These are phyloP conservation scores for Crenichthys baileyi DNA, from an alignment of 2,797 vertebrate species.

Conservation along the genomic window DNA sequence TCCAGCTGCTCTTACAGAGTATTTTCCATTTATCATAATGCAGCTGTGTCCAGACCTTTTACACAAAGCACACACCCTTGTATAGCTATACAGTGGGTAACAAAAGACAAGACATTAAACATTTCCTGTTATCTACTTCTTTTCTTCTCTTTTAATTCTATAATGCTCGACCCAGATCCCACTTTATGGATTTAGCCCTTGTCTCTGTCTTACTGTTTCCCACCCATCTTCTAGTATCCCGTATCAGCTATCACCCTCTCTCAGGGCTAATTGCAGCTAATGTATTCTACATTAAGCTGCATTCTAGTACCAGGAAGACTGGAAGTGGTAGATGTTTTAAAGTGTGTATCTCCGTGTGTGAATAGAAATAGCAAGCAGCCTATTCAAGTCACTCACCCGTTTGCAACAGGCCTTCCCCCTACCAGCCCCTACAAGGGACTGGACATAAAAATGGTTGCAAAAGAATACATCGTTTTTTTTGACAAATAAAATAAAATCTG, in stretches of 20 bases:
- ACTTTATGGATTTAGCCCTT: constrained; percentile 22
- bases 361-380: constrained; percentile 29
- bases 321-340: constrained; percentile 50
- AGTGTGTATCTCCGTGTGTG: constrained; percentile 23
- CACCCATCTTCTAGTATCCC: constrained; percentile 15
- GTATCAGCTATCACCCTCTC: constrained; percentile 44
- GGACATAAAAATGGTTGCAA: not conserved
- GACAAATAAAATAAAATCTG: not conserved
- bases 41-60: not conserved
- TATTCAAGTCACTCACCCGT: constrained; percentile 45
- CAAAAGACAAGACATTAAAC: constrained; percentile 14
- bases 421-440: constrained; percentile 33
- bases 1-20: not conserved
- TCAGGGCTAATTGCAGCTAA: constrained; percentile 65
- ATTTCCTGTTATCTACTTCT: constrained; percentile 24
- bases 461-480: not conserved
- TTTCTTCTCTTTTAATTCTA: constrained; percentile 8
- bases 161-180: constrained; percentile 8
- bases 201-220: constrained; percentile 9
- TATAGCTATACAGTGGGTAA: constrained; percentile 1
- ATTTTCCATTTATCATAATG: not conserved
- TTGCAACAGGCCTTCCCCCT: constrained; percentile 53
- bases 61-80: not conserved
- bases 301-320: constrained; percentile 42
- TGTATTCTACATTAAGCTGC: constrained; percentile 70